Evolutionary conservation across 2,888 invertebrate species (phyloP), one percentile per base, ranked within the genome.

Genomic region (Polyommatus iphigenia): DNA sequence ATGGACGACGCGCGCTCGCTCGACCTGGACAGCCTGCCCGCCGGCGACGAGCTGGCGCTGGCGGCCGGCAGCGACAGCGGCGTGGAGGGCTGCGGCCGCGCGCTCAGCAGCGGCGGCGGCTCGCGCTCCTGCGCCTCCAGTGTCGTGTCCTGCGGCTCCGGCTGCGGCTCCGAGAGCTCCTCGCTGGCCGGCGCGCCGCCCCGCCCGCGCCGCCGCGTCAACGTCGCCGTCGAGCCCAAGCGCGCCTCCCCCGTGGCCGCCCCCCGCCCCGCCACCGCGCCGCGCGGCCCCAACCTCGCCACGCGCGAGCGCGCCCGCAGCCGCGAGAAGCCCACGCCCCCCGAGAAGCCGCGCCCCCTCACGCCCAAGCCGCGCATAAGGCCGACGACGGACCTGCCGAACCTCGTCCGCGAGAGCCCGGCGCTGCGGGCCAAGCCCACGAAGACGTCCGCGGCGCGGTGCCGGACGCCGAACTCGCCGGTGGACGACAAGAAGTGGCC

Each of bases 51-150:
- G 80, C 82, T 92, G 20, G 90, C 81, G 10, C 85, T 93, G 59
- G 91, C 91, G 36, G 96, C 97, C 80, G 97, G 97, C 79, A 97
- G 97, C 87, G 97, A 97, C 85, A 97, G 97, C 84, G 97, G 97
- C 6, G 96, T 97, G 20, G 97, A 97, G 85, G 96, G 97, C 76
- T 94, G 94, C 76, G 96, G 96, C 0, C 96, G 96, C 29, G 96
- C 96, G 78, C 95, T 96, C 67, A 96, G 96, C 84, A 96, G 96
- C 83, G 95, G 95, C 5, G 95, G 96, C 13, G 95, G 96, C 76
- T 96, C 96, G 73, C 94, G 96, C 3, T 97, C 97, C 24, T 97
- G 97, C 85, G 97, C 97, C 82, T 97, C 97, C 67, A 97, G 97
- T 81, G 95, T 97, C 80, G 96, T 97, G 32, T 97, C 97, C 80